Base-by-base conservation (phyloP, 2,888 invertebrate species). In the Shargacucullia verbasci region DNA sequence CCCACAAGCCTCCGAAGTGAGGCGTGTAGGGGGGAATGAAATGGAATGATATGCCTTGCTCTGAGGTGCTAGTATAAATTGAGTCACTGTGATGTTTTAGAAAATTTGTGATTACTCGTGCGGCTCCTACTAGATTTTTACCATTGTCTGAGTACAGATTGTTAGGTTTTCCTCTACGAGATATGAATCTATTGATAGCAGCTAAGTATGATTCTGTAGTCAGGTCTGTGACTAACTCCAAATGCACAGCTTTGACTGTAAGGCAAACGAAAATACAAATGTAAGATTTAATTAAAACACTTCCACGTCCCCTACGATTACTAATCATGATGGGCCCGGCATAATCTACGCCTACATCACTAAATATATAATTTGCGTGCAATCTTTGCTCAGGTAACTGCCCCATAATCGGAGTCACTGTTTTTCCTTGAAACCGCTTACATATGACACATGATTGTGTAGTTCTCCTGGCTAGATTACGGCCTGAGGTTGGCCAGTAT, bases 321-420 rank as follows among this genome's bases (percentile, higher is more conserved):
- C 7, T 35, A 0, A 46, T 58, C 45, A 58, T 46, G 2, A 58
- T 58, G 29, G 52, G 50, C 11, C 58, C 50, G 0, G 50, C 45
- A 4, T 58, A 52, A 29, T 58, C 58, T 0, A 46, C 57, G 15
- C 45, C 50, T 29, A 45, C 40, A 11, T 39, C n/a, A 29, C 39
- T 45, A 20, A 58, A 58, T 40, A 39, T n/a, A 25, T 25, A 48
- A 1, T 48, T 33, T 31, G 48, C 41, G 27, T 56, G 43, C 43
- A 49, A 9, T 38, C 56, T 37, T 27, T 43, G 25, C 11, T 38
- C 31, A 38, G 43, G 44, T 33, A 56, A 38, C 11, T 33, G 37
- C 11, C 43, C 56, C 48, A 56, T 56, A 1, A n/a, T n/a, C n/a
- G n/a, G n/a, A n/a, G n/a, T n/a, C n/a, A n/a, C n/a, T n/a, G n/a